These are phyloP conservation scores for Lerista edwardsae DNA, from an alignment of 2,797 vertebrate species.

Conservation along the genomic window DNA sequence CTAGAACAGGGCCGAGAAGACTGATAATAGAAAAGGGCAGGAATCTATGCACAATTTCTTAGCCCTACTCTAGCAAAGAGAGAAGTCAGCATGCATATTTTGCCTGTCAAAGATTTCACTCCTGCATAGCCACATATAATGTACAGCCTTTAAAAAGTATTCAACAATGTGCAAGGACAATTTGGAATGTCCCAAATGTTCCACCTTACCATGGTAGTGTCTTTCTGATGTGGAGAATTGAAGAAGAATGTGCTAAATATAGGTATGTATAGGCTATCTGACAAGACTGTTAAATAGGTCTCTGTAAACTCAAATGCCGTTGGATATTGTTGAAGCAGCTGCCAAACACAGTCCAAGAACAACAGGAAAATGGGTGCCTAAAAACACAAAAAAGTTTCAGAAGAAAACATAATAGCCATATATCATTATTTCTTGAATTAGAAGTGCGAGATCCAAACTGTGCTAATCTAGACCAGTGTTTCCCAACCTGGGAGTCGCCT, in stretches of 20 bases:
- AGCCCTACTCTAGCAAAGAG: too few species aligned
- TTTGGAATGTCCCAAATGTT: conserved; percentile 7
- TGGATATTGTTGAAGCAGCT: conserved; percentile 84
- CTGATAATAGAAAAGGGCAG: neutral
- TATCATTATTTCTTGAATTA: too few species aligned
- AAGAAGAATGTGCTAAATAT: conserved; percentile 91
- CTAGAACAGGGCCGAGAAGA: neutral
- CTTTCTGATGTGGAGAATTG: conserved; percentile 84
- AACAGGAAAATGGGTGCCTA: conserved; percentile 87
- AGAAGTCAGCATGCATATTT: too few species aligned
- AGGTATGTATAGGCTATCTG: conserved; percentile 86
- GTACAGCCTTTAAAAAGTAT: neutral
- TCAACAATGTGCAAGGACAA: neutral
- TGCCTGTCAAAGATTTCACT: too few species aligned
- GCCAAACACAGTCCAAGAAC: conserved; percentile 89
- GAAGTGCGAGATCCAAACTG: too few species aligned
- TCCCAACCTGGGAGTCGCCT: too few species aligned
- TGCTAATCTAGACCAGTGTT: too few species aligned
- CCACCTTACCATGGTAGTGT: conserved; percentile 74
- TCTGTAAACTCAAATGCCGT: conserved; percentile 89
- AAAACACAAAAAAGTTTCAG: conserved; percentile 7
- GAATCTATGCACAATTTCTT: neutral
- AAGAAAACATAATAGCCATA: too few species aligned
- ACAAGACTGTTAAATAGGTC: conserved; percentile 89
- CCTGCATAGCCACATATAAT: neutral